Percentiles rank a stretch among this genome's conserved stretches.
Evolutionary conservation across 2,113 vertebrate genomes (phyloP).

Genomic region (Australoheros scitulus): DNA sequence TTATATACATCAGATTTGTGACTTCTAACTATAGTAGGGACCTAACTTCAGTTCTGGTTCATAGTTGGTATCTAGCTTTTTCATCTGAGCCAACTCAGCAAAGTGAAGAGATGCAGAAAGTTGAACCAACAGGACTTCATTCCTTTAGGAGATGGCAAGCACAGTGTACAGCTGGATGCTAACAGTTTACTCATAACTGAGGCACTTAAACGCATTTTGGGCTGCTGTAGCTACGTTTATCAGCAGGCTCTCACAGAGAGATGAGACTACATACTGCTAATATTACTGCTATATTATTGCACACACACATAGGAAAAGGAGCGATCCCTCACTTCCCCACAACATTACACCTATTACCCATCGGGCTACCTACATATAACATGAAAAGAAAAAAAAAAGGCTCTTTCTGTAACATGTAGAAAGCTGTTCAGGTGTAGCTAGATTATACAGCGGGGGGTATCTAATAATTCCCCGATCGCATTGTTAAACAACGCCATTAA

Average conservation of each 20-base stretch:
- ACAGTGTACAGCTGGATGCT: neutral
- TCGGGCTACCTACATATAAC: neutral
- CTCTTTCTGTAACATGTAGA: neutral
- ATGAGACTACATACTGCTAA: neutral
- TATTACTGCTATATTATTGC: too few relatives aligned
- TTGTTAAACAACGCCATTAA: slow-evolving; percentile 56
- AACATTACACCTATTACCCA: neutral
- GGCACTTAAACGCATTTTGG: neutral
- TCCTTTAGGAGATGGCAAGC: neutral
- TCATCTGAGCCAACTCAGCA: neutral
- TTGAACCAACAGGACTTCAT: neutral
- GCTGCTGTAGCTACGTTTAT: neutral
- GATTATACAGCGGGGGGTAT: slow-evolving; percentile 18
- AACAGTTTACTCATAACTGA: neutral
- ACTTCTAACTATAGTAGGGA: neutral
- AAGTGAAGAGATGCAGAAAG: neutral
- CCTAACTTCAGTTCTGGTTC: neutral
- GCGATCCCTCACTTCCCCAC: neutral
- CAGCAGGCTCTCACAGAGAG: neutral
- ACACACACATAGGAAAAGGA: neutral
- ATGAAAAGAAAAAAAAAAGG: neutral
- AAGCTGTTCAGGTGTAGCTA: slow-evolving; percentile 26
- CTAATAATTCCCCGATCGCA: slow-evolving; percentile 33
- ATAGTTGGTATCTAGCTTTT: neutral
- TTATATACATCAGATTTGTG: neutral